Percentiles rank a stretch among this genome's conserved stretches.
Conservation (phyloP, 2,797 vertebrate species). For the Aulostomus chinensis region DNA sequence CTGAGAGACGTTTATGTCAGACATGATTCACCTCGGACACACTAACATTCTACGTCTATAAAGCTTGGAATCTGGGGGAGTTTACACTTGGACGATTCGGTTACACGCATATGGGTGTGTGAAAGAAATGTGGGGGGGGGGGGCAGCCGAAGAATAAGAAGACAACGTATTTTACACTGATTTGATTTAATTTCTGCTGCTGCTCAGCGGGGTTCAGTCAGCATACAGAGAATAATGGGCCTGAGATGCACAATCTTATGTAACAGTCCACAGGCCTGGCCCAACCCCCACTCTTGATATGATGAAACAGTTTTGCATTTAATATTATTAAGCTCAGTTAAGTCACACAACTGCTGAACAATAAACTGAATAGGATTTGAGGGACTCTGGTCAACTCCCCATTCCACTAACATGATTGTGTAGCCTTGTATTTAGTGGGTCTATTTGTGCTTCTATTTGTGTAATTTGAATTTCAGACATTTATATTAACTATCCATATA, state of each 20-base stretch:
- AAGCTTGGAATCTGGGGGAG: slow-evolving; percentile 9
- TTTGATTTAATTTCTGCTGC: slow-evolving; percentile 58
- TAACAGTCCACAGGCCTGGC: slow-evolving; percentile 44
- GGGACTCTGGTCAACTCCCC: slow-evolving; percentile 34
- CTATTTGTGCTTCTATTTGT: background rate
- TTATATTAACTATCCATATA: no score
- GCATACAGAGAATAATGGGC: slow-evolving; percentile 67
- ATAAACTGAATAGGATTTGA: slow-evolving; percentile 41
- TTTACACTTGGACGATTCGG: slow-evolving; percentile 10
- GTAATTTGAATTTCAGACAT: background rate
- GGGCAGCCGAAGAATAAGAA: slow-evolving; percentile 26
- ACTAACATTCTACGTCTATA: slow-evolving; percentile 43
- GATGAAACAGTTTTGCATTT: slow-evolving; percentile 61
- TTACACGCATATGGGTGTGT: slow-evolving; percentile 5
- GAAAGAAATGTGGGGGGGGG: no score
- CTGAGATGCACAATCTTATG: slow-evolving; percentile 51
- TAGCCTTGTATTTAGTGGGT: background rate
- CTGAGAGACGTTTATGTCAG: slow-evolving; percentile 19
- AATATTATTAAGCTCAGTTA: slow-evolving; percentile 52
- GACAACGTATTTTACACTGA: slow-evolving; percentile 54
- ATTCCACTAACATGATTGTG: slow-evolving; percentile 6
- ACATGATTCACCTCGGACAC: slow-evolving; percentile 69
- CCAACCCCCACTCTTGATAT: slow-evolving; percentile 24
- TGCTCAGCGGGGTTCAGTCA: slow-evolving; percentile 60
- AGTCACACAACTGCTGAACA: slow-evolving; percentile 29